phyloP scores from a whole-genome alignment of 2,113 vertebrate species.

The Gambusia affinis region DNA sequence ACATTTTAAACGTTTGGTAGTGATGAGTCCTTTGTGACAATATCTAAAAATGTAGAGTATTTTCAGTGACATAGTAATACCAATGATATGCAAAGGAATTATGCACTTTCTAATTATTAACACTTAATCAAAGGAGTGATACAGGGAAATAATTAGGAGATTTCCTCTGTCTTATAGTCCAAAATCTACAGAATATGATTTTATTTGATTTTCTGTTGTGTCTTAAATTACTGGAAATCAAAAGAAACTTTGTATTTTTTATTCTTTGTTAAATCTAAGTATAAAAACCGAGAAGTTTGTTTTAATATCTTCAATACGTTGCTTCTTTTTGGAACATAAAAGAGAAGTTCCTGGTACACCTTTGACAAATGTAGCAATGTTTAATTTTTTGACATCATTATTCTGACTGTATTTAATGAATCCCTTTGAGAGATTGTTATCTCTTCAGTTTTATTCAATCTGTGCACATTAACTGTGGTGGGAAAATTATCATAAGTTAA shows the following conservation, averaged over 20 bases:
- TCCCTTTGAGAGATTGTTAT: conserved; percentile 39
- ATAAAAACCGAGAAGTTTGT: conserved; percentile 11
- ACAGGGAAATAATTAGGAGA: no score
- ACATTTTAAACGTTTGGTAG: no score
- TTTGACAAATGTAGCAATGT: conserved; percentile 28
- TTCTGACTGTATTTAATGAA: conserved; percentile 52
- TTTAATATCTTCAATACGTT: conserved; percentile 17
- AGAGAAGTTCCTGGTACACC: conserved; percentile 23
- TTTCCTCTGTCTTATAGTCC: no score
- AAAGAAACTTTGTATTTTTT: conserved; percentile 11
- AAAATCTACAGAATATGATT: no score
- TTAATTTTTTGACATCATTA: conserved; percentile 1
- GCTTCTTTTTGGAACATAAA: conserved; percentile 23
- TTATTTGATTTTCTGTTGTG: no score
- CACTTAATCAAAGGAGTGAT: no score
- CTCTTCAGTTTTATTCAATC: conserved; percentile 22
- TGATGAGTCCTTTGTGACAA: no score
- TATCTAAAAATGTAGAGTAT: no score
- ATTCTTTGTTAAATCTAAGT: conserved; percentile 10
- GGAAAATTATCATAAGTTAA: no score
- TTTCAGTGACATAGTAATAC: no score
- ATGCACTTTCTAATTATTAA: no score
- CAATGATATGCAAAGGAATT: no score
- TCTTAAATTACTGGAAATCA: conserved; percentile 3
- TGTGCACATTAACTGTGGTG: background rate